phyloP scores from a whole-genome alignment of 2,113 vertebrate genomes.

The Polypterus senegalus region DNA sequence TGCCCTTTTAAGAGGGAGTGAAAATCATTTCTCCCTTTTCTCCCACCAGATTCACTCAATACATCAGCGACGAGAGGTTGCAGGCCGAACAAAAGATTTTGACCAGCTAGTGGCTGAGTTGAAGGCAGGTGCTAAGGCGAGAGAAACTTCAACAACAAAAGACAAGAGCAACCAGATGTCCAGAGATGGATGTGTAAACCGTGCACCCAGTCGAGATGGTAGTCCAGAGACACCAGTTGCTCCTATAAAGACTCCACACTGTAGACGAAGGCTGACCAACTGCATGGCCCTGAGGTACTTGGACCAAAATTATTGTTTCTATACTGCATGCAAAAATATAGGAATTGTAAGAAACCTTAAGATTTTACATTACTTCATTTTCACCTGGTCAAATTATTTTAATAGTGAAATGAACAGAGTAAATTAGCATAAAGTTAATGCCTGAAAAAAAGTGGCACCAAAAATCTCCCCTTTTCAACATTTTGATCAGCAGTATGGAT shows the following conservation, averaged over 20 bases:
- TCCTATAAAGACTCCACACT: slow-evolving; percentile 36
- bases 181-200: slow-evolving; percentile 31
- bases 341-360: too few species aligned
- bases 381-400: too few species aligned
- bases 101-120: slow-evolving; percentile 79
- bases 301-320: too few species aligned
- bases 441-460: too few species aligned
- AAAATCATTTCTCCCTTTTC: neutral
- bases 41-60: slow-evolving; percentile 74
- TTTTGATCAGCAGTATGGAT: too few species aligned
- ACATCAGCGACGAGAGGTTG: slow-evolving; percentile 77
- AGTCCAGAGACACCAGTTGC: slow-evolving; percentile 41
- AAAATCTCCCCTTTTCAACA: too few species aligned
- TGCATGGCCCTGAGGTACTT: slow-evolving; percentile 60
- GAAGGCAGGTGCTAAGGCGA: slow-evolving; percentile 52
- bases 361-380: too few species aligned
- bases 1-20: too few species aligned
- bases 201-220: slow-evolving; percentile 28
- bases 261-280: slow-evolving; percentile 53
- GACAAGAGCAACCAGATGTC: slow-evolving; percentile 49
- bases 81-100: slow-evolving; percentile 78
- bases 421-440: too few species aligned
- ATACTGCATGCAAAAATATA: too few species aligned
- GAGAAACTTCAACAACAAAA: slow-evolving; percentile 53
- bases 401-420: too few species aligned